phyloP scores from a whole-genome alignment of 2,797 vertebrate species.

The Poecilia gillii region DNA sequence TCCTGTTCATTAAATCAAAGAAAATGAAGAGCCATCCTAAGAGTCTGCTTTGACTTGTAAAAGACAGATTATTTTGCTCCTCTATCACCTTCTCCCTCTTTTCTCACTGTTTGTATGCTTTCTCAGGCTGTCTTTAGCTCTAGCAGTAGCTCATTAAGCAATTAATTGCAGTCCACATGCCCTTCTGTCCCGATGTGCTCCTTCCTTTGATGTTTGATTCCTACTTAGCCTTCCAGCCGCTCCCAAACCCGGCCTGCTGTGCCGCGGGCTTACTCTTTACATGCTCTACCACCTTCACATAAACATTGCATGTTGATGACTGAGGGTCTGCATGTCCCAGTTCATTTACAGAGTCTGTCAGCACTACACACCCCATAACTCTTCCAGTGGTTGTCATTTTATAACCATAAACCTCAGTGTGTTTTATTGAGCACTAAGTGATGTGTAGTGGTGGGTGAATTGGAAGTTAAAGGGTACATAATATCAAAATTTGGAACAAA shows the following conservation, averaged over 20 bases:
- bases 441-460: background rate
- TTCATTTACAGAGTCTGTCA: constrained; percentile 5
- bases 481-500: background rate
- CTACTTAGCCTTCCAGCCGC: constrained; percentile 58
- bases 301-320: background rate
- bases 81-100: background rate
- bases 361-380: background rate
- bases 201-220: constrained; percentile 35
- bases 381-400: constrained; percentile 17
- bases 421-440: background rate
- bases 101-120: constrained; percentile 25
- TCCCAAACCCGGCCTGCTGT: constrained; percentile 35
- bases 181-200: background rate
- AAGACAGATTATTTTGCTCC: background rate
- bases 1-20: background rate
- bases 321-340: background rate
- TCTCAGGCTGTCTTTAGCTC: constrained; percentile 25
- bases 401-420: background rate
- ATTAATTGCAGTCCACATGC: constrained; percentile 44
- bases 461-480: background rate
- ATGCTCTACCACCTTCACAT: constrained; percentile 17
- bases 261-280: background rate
- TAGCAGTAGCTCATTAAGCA: constrained; percentile 55
- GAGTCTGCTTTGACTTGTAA: background rate
- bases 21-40: background rate